Percentiles rank a stretch among this genome's conserved stretches.
Conservation (phyloP, 2,113 vertebrate genomes). For the Gobius niger region DNA sequence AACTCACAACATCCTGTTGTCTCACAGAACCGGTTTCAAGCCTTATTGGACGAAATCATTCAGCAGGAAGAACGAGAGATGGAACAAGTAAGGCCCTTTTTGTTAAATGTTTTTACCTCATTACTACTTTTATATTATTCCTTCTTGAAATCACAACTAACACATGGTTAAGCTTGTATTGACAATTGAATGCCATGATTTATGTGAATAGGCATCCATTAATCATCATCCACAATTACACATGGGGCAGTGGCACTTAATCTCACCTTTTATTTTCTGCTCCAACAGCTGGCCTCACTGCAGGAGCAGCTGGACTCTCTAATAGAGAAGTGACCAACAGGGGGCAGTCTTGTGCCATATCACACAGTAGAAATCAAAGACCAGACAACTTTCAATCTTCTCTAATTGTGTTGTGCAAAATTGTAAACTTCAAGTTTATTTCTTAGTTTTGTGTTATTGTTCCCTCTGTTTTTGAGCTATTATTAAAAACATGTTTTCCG, state of each 20-base stretch:
- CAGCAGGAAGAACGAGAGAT: slow-evolving; percentile 94
- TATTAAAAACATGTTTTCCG: not conserved
- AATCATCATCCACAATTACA: slow-evolving; percentile 70
- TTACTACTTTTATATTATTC: slow-evolving; percentile 18
- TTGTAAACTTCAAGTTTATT: not conserved
- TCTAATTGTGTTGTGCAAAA: slow-evolving; percentile 4
- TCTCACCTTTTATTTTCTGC: slow-evolving; percentile 55
- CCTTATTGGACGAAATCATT: slow-evolving; percentile 91
- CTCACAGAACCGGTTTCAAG: slow-evolving; percentile 90
- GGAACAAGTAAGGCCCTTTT: slow-evolving; percentile 83
- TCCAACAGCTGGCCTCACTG: slow-evolving; percentile 87
- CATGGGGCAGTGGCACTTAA: slow-evolving; percentile 46
- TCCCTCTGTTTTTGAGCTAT: not conserved
- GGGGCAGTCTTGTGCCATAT: slow-evolving; percentile 57
- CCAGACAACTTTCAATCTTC: slow-evolving; percentile 7
- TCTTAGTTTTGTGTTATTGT: not conserved
- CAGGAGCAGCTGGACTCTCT: slow-evolving; percentile 95
- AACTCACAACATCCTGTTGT: slow-evolving; percentile 49
- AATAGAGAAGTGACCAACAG: slow-evolving; percentile 88
- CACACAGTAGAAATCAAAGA: slow-evolving; percentile 7
- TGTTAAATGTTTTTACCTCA: slow-evolving; percentile 30
- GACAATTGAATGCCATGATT: slow-evolving; percentile 47
- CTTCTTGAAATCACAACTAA: slow-evolving; percentile 22
- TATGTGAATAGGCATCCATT: slow-evolving; percentile 51
- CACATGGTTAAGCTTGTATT: slow-evolving; percentile 47